Base-by-base conservation (phyloP, 2,888 invertebrate species). In the Nyleta sp. region DNA sequence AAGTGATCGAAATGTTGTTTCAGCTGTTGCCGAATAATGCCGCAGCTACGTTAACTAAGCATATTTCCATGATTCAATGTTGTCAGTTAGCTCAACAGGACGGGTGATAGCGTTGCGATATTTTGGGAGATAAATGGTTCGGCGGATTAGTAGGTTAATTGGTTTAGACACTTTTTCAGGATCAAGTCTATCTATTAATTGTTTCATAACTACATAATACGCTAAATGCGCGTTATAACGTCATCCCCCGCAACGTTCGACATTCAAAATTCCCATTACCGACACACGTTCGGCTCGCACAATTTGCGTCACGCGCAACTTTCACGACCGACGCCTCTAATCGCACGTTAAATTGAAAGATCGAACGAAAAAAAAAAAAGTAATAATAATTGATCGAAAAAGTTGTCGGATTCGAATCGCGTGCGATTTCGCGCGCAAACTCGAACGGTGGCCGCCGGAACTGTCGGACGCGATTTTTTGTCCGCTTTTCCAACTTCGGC, bases 41-140 rank as follows among this genome's bases (percentile, higher is more conserved):
- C 28, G 28, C 10, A 28, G 28, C 10, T 65, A 55, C 53, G 55
- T 46, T 67, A 67, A 67, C 67, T 67, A 67, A 67, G 67, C 67
- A 67, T 55, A 67, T 67, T 67, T 42, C 35, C 55, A 55, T 67
- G 55, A 55, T 67, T 55, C 46, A 67, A 55, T 67, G 67, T 67
- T 67, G 67, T 67, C 67, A 44, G 65, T 31, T 52, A 20, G 35
- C 8, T 65, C 22, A 65, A 65, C 44, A 44, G 53, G 22, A 53
- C 42, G 53, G 65, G 53, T 44, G 44, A 53, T 65, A 65, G 31
- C 40, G 44, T 22, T 33, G 44, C 18, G 65, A 65, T 65, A 65
- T 65, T 65, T 53, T 53, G 11, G 65, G 44, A 65, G 65, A 65
- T 65, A 65, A 65, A 65, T 65, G 53, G 35, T 44, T 44, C 31